Base-by-base conservation (phyloP, 2,797 vertebrate species). In the Rhynchotus rufescens region DNA sequence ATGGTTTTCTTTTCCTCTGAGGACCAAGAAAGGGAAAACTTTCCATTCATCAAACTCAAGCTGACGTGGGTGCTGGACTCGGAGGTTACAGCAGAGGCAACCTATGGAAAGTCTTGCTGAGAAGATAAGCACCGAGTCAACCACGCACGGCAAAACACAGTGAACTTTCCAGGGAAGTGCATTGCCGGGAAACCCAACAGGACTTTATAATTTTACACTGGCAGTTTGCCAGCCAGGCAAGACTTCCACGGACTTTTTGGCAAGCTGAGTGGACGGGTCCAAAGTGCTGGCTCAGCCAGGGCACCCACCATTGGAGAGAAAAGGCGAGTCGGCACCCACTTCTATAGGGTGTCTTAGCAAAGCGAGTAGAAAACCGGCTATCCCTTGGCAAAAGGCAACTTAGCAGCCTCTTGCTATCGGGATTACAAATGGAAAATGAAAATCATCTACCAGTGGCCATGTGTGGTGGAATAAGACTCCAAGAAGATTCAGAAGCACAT, bases 301-400 rank as follows among this genome's bases (percentile, higher is more conserved):
- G 42, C 26, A 28, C 17, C 49, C 4, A 4, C n/a, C 49, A 8
- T 10, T 20, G 23, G 23, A 51, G 8, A 51, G 54, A 71, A 67
- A 71, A 54, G 15, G 26, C n/a, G 62, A 21, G 56, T 0, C 1
- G 4, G 9, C 32, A 32, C 7, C 9, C 8, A 6, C 15, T 80
- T 28, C 78, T 73, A 30, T 51, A 28, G 21, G 73, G 66, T 30
- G 40, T 45, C 52, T 72, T 66, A 25, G 38, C 25, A 42, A 67
- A 90, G 44, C 5, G 1, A 32, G 47, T 62, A 16, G 61, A 44
- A 52, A 34, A 60, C 38, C 49, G 51, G 6, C 68, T 42, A 26
- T 57, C 21, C 30, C 30, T 25, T n/a, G 0, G 5, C 52, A 15
- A 57, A n/a, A 47, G 10, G 22, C 71, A 62, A 10, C 8, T 44